Percentiles rank a stretch among this genome's conserved stretches.
Conservation (phyloP, 1,140 invertebrate genomes). For the Cheumatopsyche charites region DNA sequence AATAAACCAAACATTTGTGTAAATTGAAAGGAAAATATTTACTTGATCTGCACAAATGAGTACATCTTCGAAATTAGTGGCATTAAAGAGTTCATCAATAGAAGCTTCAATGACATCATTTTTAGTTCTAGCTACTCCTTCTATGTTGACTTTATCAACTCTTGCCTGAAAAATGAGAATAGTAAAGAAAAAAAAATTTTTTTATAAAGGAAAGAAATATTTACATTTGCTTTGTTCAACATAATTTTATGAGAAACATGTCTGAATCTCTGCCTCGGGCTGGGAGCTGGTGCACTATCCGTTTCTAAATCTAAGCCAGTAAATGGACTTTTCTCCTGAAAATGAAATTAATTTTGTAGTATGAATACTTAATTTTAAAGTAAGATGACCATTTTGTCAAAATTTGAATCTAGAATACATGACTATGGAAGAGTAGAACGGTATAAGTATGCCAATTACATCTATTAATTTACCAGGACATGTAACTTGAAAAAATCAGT, state of each 20-base stretch:
- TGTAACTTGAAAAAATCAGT: too few relatives aligned
- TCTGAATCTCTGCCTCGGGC: background rate
- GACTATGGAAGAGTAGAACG: too few relatives aligned
- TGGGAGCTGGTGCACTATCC: background rate
- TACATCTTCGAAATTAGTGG: slow-evolving; percentile 70
- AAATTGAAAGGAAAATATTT: slow-evolving; percentile 26
- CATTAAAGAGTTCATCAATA: slow-evolving; percentile 74
- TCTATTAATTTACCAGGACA: too few relatives aligned
- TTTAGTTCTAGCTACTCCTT: slow-evolving; percentile 81
- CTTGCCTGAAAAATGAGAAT: slow-evolving; percentile 63
- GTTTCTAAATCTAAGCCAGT: background rate
- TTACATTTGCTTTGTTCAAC: background rate
- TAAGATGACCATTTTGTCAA: too few relatives aligned
- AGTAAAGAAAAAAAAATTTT: background rate
- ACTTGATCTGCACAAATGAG: slow-evolving; percentile 66
- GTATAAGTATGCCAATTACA: too few relatives aligned
- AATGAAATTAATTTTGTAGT: background rate
- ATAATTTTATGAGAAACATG: background rate
- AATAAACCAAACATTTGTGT: background rate
- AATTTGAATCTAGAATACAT: too few relatives aligned
- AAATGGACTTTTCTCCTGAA: slow-evolving; percentile 10
- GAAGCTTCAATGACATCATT: slow-evolving; percentile 79
- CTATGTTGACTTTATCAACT: slow-evolving; percentile 79
- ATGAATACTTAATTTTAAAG: background rate
- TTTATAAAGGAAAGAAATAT: background rate